phyloP scores from a whole-genome alignment of 2,113 vertebrate genomes.

The Colaptes auratus region DNA sequence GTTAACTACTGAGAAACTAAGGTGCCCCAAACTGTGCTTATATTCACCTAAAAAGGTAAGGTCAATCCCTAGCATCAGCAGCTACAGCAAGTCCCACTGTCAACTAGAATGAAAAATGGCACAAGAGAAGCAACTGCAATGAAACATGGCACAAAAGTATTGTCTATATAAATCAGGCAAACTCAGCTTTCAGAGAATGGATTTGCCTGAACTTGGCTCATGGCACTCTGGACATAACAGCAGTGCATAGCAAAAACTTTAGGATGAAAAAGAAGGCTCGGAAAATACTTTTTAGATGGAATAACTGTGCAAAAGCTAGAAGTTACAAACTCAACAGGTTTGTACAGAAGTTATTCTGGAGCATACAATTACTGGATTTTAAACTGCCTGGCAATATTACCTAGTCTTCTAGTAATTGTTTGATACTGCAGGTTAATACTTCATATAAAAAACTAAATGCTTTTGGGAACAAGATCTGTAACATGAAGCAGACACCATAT shows the following conservation, averaged over 20 bases:
- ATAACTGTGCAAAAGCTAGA: background rate
- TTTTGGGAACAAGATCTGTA: background rate
- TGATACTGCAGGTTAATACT: background rate
- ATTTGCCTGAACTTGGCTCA: background rate
- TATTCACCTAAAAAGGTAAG: background rate
- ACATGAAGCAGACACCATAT: background rate
- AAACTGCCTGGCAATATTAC: background rate
- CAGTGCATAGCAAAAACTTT: background rate
- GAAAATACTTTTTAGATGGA: background rate
- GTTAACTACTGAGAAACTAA: constrained; percentile 3
- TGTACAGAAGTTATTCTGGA: background rate
- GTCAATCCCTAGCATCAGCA: background rate
- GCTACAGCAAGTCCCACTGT: background rate
- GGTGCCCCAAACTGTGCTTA: background rate
- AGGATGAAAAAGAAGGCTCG: background rate
- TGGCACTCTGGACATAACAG: background rate
- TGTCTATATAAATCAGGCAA: background rate
- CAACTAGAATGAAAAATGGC: background rate
- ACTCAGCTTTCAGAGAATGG: background rate
- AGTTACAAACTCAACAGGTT: background rate
- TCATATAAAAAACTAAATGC: background rate
- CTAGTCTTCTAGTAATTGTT: background rate
- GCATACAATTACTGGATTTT: background rate
- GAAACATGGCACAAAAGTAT: background rate
- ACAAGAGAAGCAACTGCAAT: background rate